These are phyloP conservation scores for Melolontha melolontha DNA, from an alignment of 2,888 invertebrate species.

Conservation along the genomic window DNA sequence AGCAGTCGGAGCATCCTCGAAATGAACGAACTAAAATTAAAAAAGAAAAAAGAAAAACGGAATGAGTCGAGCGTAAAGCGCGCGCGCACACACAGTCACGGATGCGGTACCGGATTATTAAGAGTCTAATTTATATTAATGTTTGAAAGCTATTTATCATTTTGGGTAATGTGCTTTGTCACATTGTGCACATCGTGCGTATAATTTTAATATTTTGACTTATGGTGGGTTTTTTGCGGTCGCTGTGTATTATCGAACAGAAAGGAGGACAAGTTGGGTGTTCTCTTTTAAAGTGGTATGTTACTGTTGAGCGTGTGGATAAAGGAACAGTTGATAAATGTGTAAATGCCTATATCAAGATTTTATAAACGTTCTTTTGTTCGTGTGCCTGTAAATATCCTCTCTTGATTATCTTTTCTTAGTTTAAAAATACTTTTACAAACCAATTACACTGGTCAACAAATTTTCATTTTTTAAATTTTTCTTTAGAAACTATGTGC, in stretches of 20 bases:
- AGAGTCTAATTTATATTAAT: slow-evolving; percentile 44
- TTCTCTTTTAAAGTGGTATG: no score
- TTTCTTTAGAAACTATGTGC: no score
- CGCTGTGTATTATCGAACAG: slow-evolving; percentile 27
- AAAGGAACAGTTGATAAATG: no score
- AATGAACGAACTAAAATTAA: slow-evolving; percentile 4
- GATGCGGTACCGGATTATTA: slow-evolving; percentile 40
- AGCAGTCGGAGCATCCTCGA: background rate
- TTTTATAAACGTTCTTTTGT: background rate
- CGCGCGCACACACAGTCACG: background rate
- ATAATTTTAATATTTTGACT: slow-evolving; percentile 37
- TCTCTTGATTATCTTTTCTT: no score
- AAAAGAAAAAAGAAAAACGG: slow-evolving; percentile 4
- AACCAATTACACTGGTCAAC: no score
- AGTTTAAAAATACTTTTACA: no score
- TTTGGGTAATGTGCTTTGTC: slow-evolving; percentile 40
- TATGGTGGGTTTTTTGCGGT: slow-evolving; percentile 22
- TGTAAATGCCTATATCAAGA: background rate
- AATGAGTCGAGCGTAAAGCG: background rate
- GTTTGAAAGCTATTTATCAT: slow-evolving; percentile 43
- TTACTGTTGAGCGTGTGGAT: no score
- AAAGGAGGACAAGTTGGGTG: slow-evolving; percentile 8
- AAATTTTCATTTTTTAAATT: no score
- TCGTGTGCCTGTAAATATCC: no score
- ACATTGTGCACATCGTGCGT: slow-evolving; percentile 35